Evolutionary conservation across 2,113 vertebrate genomes (phyloP), one percentile per base, ranked within the genome.

Genomic region (Syngnathus typhle): DNA sequence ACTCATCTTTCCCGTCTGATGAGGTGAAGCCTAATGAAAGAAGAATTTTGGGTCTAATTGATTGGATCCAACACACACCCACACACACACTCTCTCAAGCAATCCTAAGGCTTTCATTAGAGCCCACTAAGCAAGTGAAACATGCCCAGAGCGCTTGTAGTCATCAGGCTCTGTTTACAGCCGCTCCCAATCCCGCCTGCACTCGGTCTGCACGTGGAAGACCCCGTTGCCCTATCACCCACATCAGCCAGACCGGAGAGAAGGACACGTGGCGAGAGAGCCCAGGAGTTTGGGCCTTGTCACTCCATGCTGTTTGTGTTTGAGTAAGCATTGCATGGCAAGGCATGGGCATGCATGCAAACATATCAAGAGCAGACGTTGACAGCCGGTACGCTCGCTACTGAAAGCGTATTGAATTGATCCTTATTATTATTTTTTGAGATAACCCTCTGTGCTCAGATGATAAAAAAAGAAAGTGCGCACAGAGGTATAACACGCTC

Each of bases 281-380:
- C 27, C 27, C 27, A 32, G 73, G 9, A 71, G 72, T 72, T 71
- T 79, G 65, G 71, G 69, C 70, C 61, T 15, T 84, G 88, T 87
- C 76, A 89, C 78, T 79, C 44, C 77, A 87, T 78, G 84, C 84
- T 59, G 13, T 67, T 64, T 82, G 76, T 85, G 51, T 83, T 78
- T 80, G 64, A 76, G 76, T 60, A 65, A 72, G 71, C 58, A 64
- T 75, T 82, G 72, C 82, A n/a, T n/a, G n/a, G n/a, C 71, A 61
- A 69, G 78, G 79, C 69, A 9, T 56, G 70, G 64, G 63, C 60
- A 84, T 80, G 72, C 76, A 83, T 80, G 72, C 76, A 83, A 81
- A 84, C 73, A 74, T 64, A 72, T 79, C 68, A 77, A 81, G 72
- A 65, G 47, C 69, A 75, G 64, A 66, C 36, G 18, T 54, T 76